Percentiles rank a stretch among this genome's conserved stretches.
Evolutionary conservation across 2,113 vertebrate species (phyloP).

Genomic region (Trichomycterus rosablanca): DNA sequence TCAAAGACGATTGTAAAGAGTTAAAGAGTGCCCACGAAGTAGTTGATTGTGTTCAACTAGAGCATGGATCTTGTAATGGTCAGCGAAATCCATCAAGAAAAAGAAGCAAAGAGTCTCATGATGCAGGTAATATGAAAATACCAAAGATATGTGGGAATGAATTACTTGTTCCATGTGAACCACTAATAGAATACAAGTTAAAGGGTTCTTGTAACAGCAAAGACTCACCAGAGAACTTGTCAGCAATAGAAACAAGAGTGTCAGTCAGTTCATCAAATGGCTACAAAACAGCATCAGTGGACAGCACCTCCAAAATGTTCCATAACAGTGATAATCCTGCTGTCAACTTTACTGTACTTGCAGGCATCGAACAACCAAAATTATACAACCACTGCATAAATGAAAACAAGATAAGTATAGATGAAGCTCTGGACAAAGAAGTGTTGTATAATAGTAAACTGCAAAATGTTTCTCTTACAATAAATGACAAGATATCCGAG

Average conservation of each 20-base stretch:
- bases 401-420: constrained; percentile 8
- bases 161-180: neutral
- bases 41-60: neutral
- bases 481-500: constrained; percentile 68
- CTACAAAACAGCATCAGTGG: neutral
- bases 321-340: neutral
- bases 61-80: constrained; percentile 2
- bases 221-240: constrained; percentile 2
- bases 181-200: neutral
- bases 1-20: constrained; percentile 8
- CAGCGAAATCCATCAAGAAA: constrained; percentile 54
- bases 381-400: neutral
- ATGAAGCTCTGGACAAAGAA: neutral
- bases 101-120: constrained; percentile 56
- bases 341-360: neutral
- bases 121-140: constrained; percentile 55
- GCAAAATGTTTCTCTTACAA: constrained; percentile 50
- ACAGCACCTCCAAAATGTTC: neutral
- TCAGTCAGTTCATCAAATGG: neutral
- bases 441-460: neutral
- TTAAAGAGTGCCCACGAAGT: neutral
- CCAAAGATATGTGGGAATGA: constrained; percentile 49
- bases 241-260: constrained; percentile 7
- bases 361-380: neutral
- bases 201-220: neutral